Evolutionary conservation across 2,113 vertebrate genomes (phyloP).

Genomic region (Phylloscopus whistleri): DNA sequence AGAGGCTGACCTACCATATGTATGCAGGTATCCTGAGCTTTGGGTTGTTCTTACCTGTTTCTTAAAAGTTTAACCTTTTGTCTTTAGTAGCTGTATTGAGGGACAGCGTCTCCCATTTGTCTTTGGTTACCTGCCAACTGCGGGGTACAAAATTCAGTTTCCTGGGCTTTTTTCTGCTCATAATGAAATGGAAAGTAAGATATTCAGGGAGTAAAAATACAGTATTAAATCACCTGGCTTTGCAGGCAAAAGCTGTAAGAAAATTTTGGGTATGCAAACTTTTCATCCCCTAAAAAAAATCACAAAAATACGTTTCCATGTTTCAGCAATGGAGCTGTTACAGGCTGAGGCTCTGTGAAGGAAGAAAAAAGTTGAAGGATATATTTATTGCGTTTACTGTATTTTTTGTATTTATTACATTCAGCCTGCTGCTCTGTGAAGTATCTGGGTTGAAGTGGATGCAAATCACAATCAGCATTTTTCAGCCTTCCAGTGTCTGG

Average conservation of each 20-base stretch:
- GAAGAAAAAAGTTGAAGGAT: neutral
- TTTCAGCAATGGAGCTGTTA: neutral
- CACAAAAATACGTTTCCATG: neutral
- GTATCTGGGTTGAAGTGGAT: neutral
- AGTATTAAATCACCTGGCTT: neutral
- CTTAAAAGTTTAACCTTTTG: neutral
- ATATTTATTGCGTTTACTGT: neutral
- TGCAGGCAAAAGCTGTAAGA: neutral
- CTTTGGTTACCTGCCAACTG: too few species aligned
- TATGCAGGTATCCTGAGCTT: conserved; percentile 84
- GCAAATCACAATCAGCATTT: neutral
- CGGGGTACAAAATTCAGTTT: neutral
- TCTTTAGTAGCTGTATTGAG: neutral
- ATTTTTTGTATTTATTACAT: neutral
- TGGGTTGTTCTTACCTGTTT: fast-evolving
- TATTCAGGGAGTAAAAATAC: neutral
- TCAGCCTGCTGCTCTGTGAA: fast-evolving
- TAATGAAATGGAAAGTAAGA: neutral
- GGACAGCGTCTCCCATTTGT: too few species aligned
- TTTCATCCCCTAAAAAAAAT: neutral
- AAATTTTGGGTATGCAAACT: neutral
- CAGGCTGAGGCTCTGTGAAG: neutral
- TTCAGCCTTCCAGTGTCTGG: neutral
- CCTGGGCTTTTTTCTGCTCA: neutral
- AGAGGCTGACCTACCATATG: conserved; percentile 97